These are phyloP conservation scores for Silurus aristotelis DNA, from an alignment of 2,797 vertebrate genomes.

Conservation along the genomic window DNA sequence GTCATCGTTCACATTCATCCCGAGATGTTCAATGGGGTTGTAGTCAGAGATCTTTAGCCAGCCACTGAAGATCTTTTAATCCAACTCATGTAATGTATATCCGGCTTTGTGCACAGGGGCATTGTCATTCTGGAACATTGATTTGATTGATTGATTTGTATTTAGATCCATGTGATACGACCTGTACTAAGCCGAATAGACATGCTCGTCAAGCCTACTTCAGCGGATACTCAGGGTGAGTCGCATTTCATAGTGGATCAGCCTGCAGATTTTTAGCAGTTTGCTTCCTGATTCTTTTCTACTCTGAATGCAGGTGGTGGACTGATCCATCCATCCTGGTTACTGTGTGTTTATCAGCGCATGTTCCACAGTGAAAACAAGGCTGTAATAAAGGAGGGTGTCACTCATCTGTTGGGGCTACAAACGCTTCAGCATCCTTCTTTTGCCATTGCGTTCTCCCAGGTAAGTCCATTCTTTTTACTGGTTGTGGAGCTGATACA, in stretches of 20 bases:
- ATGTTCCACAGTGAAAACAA: constrained; percentile 98
- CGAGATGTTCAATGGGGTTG: no score
- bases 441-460: constrained; percentile 77
- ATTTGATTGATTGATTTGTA: background rate
- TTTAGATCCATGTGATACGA: constrained; percentile 92
- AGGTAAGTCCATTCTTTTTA: constrained; percentile 71
- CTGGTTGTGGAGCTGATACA: background rate
- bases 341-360: constrained; percentile 89
- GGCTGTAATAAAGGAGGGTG: constrained; percentile 84
- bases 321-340: constrained; percentile 88
- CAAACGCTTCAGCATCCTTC: constrained; percentile 72
- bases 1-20: no score
- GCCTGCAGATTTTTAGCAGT: background rate
- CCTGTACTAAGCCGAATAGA: constrained; percentile 91
- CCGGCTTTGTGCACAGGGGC: no score
- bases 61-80: no score
- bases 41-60: no score
- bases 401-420: constrained; percentile 87
- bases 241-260: background rate
- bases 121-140: no score
- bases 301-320: constrained; percentile 62
- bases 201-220: constrained; percentile 80
- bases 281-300: background rate
- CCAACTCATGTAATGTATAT: no score
- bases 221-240: constrained; percentile 78